These are phyloP conservation scores for Xiphias gladius DNA, from an alignment of 2,113 vertebrate species.

Conservation along the genomic window DNA sequence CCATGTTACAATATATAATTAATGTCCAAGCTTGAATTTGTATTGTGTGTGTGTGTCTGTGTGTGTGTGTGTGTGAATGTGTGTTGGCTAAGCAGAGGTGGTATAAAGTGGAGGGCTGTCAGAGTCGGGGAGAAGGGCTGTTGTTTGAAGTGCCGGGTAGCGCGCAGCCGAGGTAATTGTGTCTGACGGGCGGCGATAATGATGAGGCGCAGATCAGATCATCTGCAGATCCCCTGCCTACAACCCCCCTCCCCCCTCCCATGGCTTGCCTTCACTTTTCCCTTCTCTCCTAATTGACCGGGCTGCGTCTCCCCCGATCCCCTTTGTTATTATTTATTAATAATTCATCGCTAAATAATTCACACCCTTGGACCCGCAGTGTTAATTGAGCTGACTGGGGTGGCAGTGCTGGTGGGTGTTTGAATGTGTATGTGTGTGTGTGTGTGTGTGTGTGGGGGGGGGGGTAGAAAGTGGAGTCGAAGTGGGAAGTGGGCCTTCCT, in stretches of 20 bases:
- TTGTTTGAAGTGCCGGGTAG: slow-evolving; percentile 93
- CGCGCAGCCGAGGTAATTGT: slow-evolving; percentile 90
- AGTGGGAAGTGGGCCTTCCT: slow-evolving; percentile 12
- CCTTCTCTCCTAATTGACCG: slow-evolving; percentile 94
- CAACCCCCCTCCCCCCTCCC: no score
- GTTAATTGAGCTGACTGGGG: slow-evolving; percentile 91
- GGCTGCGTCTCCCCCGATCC: slow-evolving; percentile 89
- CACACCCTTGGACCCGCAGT: slow-evolving; percentile 89
- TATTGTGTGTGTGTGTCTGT: slow-evolving; percentile 20
- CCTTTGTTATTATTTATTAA: slow-evolving; percentile 99
- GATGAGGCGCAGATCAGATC: slow-evolving; percentile 92
- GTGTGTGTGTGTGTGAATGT: no score
- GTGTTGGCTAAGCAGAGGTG: slow-evolving; percentile 21
- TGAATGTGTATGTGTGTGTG: slow-evolving; percentile 13
- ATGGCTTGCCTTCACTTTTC: slow-evolving; percentile 90
- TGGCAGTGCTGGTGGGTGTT: slow-evolving; percentile 33
- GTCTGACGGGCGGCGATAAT: slow-evolving; percentile 94
- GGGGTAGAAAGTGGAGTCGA: not conserved
- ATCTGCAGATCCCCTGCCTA: slow-evolving; percentile 87
- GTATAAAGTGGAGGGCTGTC: slow-evolving; percentile 70
- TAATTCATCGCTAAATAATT: slow-evolving; percentile 99
- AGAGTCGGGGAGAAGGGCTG: slow-evolving; percentile 85
- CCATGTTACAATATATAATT: slow-evolving; percentile 2
- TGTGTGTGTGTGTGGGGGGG: no score
- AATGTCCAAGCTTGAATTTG: slow-evolving; percentile 1